Percentiles rank a stretch among this genome's conserved stretches.
Conservation (phyloP, 2,113 vertebrate genomes). For the Otis tarda region DNA sequence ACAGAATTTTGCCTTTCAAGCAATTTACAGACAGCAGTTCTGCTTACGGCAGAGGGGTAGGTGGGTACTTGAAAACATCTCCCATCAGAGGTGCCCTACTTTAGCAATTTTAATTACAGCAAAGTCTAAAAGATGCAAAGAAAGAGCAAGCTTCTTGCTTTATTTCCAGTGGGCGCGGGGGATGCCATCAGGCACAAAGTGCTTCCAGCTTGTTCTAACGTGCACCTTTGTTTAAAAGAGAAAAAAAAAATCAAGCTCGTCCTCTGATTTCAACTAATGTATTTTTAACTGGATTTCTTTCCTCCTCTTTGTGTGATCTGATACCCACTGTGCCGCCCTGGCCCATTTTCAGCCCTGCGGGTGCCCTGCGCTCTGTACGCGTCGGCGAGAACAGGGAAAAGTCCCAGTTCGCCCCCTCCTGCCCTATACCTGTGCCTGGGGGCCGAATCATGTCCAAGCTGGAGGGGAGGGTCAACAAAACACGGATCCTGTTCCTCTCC, state of each 20-base stretch:
- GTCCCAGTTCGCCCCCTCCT: background rate
- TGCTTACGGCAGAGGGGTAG: conserved; percentile 31
- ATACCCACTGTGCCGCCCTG: conserved; percentile 31
- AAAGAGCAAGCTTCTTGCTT: conserved; percentile 14
- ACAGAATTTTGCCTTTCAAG: conserved; percentile 36
- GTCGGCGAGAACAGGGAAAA: background rate
- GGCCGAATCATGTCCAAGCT: background rate
- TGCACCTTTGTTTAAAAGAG: conserved; percentile 78
- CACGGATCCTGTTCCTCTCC: background rate
- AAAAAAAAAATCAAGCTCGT: conserved; percentile 71
- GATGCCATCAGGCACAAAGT: conserved; percentile 15
- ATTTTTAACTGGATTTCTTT: conserved; percentile 49
- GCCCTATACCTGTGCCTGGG: background rate
- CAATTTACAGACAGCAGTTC: conserved; percentile 7
- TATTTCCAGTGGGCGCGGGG: conserved; percentile 52
- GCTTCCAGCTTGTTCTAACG: conserved; percentile 52
- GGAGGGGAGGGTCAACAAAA: background rate
- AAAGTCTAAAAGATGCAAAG: conserved; percentile 37
- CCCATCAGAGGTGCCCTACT: conserved; percentile 38
- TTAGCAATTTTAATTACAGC: conserved; percentile 60
- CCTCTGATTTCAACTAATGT: conserved; percentile 72
- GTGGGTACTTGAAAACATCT: conserved; percentile 36
- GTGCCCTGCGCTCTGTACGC: background rate
- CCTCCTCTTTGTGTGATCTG: conserved; percentile 22
- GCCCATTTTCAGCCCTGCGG: conserved; percentile 56